Base-by-base conservation (phyloP, 2,797 vertebrate genomes). In the Oreortyx pictus region DNA sequence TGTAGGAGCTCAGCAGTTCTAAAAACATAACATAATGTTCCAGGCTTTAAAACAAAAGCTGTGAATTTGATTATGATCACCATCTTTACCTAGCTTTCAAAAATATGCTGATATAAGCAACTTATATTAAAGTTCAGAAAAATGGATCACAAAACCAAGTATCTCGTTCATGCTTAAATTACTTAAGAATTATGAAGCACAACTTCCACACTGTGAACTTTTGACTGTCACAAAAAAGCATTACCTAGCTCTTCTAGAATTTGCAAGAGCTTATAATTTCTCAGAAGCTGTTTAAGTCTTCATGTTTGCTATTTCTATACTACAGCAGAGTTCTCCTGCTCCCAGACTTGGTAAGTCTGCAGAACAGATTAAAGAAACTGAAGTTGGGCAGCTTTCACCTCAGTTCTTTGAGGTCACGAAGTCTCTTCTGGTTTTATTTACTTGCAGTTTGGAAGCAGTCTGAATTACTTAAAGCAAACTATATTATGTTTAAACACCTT, bases 11-110 rank as follows among this genome's bases (percentile, higher is more conserved):
- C 88, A 66, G 47, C 44, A 33, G 14, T 56, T 31, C 64, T 24
- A 79, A 70, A 3, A 57, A 1, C 1, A 0, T 23, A 74, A 75
- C 16, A 46, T 11, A 4, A 11, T 35, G 29, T 11, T 13, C 46
- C 7, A 33, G 12, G 11, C 72, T 74, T 78, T 70, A 62, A 91
- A 86, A 35, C 4, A 68, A 5, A 89, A 49, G 3, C 20, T 39
- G 35, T 16, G 16, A 66, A 82, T 60, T 29, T 62, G 11, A 33
- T 56, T 35, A 77, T 6, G 7, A 27, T 76, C 80, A 77, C 33
- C 7, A 35, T 3, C 49, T 14, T 59, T 47, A 31, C 0, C 5
- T 47, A 57, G 23, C 37, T 71, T 90, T 74, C 41, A 82, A 87
- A 50, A 18, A 3, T 25, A 3, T 25, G 86, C 8, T 7, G 7